Percentiles rank a stretch among this genome's conserved stretches.
phyloP scores from a whole-genome alignment of 53 echinoderm and acorn worm genomes.

The Actinopyga echinites region DNA sequence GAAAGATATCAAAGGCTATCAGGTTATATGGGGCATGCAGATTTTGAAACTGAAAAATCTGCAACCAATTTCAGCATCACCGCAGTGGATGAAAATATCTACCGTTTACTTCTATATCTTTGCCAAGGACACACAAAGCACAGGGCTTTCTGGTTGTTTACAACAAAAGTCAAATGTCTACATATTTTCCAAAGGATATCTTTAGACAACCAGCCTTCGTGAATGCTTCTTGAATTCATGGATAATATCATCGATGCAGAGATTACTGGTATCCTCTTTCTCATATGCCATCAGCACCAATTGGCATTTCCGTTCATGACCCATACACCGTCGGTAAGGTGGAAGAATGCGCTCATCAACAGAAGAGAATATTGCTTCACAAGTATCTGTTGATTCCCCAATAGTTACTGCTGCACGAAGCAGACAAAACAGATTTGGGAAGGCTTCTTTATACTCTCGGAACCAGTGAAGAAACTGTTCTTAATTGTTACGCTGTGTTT shows the following conservation, averaged over 20 bases:
- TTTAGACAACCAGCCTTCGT: neutral
- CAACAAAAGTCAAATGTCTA: neutral
- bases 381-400: neutral
- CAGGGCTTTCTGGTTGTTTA: too few species aligned
- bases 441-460: slow-evolving; percentile 3
- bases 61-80: too few species aligned
- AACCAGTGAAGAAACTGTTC: slow-evolving; percentile 2
- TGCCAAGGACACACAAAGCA: too few species aligned
- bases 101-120: too few species aligned
- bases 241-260: neutral
- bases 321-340: slow-evolving; percentile 10
- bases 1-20: too few species aligned
- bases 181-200: neutral
- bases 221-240: slow-evolving; percentile 1
- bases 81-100: too few species aligned
- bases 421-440: neutral
- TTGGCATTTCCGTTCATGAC: slow-evolving; percentile 11
- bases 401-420: slow-evolving; percentile 5
- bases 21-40: too few species aligned
- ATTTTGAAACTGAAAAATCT: too few species aligned
- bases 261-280: neutral
- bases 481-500: neutral
- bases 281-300: slow-evolving; percentile 1
- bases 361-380: neutral
- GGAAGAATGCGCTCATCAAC: slow-evolving; percentile 2